Base-by-base conservation (phyloP, 2,797 vertebrate species). In the Lutra lutra region DNA sequence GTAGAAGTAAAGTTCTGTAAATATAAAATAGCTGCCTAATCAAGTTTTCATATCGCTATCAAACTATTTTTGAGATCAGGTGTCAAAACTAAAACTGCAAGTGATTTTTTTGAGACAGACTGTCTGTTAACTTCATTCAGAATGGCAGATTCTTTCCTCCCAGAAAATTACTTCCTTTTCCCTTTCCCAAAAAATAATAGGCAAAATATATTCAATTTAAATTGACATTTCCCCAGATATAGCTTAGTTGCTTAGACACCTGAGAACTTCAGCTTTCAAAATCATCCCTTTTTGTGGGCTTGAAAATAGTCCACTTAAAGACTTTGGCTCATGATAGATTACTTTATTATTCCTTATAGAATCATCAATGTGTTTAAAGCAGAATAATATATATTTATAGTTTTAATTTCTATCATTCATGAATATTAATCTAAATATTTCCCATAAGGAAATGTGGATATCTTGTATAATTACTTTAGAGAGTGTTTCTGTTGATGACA, bases 51-150 rank as follows among this genome's bases (percentile, higher is more conserved):
- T 73, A 84, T 83, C 25, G n/a, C 40, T n/a, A n/a, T 73, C 62
- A 89, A 91, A 96, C 78, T 73, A 58, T 78, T 94, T 91, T 97
- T 98, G 97, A 98, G 96, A 89, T 98, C 95, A 97, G 78, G 92
- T 98, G 97, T 98, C 98, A 98, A 98, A 98, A 97, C 97, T 94
- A 97, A 98, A 97, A 98, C 56, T 86, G 62, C 25, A 79, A 92
- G 98, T 97, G 94, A 98, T 92, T 88, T 94, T 95, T 98, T 95
- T 75, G 83, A 96, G 79, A 92, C 60, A 91, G 96, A 98, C 62
- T 98, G 93, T 89, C 89, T 94, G 86, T 92, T 94, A 70, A 20
- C 91, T 96, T 96, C 75, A 73, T 88, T 95, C 83, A 95, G 80
- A 89, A 92, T 96, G 93, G 86, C 96, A 94, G 60, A 77, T 91